Conservation (phyloP, 2,113 vertebrate genomes). For the Struthio camelus region DNA sequence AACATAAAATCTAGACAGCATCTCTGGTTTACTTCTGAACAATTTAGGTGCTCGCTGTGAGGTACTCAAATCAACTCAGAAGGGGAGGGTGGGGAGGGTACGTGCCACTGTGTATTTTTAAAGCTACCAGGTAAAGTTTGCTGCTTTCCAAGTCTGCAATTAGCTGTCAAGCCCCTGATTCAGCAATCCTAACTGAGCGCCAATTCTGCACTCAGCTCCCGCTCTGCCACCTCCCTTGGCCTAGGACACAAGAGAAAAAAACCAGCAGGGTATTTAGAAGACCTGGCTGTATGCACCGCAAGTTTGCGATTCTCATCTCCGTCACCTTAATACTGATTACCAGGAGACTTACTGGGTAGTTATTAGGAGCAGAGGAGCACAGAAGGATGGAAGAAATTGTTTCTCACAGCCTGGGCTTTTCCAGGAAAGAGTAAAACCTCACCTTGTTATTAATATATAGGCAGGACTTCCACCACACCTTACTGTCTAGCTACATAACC, state of each 20-base stretch:
- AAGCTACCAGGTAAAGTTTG: slow-evolving; percentile 26
- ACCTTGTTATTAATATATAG: not conserved
- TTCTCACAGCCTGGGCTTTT: not conserved
- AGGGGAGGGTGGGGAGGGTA: not conserved
- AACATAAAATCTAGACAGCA: not conserved
- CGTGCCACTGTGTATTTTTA: not conserved
- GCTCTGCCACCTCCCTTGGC: not conserved
- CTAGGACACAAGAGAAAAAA: not conserved
- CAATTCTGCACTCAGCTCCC: not conserved
- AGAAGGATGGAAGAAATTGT: not conserved
- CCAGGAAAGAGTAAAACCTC: not conserved
- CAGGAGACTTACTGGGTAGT: not conserved
- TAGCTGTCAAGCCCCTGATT: slow-evolving; percentile 27
- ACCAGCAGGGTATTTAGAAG: not conserved
- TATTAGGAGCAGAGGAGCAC: not conserved
- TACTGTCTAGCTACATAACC: not conserved
- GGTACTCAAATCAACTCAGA: not conserved
- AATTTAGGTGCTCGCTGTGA: not conserved
- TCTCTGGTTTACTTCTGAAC: not conserved
- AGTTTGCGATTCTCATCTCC: not conserved
- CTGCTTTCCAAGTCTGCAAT: slow-evolving; percentile 45
- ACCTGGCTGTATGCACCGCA: not conserved
- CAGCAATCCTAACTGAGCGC: not conserved
- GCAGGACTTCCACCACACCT: slow-evolving; percentile 26
- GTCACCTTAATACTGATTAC: not conserved